Base-by-base conservation (phyloP, 2,888 invertebrate species). In the Pandemis heparana region DNA sequence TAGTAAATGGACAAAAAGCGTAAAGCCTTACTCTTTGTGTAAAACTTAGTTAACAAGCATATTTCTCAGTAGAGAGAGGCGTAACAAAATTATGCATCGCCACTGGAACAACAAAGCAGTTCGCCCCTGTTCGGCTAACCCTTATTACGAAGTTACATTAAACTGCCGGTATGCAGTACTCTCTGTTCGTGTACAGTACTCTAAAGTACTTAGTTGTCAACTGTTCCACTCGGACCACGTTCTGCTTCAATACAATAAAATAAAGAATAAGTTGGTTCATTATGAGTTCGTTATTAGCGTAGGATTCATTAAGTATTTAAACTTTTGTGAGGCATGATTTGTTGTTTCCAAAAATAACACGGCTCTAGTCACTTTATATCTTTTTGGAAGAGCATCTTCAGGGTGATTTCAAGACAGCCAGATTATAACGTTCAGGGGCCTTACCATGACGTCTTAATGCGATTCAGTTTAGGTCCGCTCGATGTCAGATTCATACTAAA, bases 81-180 rank as follows among this genome's bases (percentile, higher is more conserved):
- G 88, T 87, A 90, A 91, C 89, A 82, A 88, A 86, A 92, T 91
- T 90, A 92, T 90, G 88, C 90, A 89, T 79, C 82, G 78, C 71
- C 65, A 70, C 79, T 78, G 77, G 74, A 80, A 77, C 81, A 81
- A 84, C 84, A 82, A 85, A 85, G 85, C 83, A 82, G 82, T 81
- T 81, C 83, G 82, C 82, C 80, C 81, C 79, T 73, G 76, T 77
- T 78, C 77, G 80, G 83, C 82, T 84, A 87, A 86, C 88, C 89
- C 87, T 89, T 88, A 90, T 89, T 89, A 90, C 87, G 85, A 89
- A 92, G 91, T 92, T 90, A 89, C 86, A 87, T 87, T 88, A 89
- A 43, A 87, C 87, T 87, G 83, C 83, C 79, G 87, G 79, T 83
- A 80, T 83, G 83, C 83, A 83, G 53, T 75, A 77, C 76, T 80